Conservation (phyloP, 2,113 vertebrate species). For the Tauraco erythrolophus region DNA sequence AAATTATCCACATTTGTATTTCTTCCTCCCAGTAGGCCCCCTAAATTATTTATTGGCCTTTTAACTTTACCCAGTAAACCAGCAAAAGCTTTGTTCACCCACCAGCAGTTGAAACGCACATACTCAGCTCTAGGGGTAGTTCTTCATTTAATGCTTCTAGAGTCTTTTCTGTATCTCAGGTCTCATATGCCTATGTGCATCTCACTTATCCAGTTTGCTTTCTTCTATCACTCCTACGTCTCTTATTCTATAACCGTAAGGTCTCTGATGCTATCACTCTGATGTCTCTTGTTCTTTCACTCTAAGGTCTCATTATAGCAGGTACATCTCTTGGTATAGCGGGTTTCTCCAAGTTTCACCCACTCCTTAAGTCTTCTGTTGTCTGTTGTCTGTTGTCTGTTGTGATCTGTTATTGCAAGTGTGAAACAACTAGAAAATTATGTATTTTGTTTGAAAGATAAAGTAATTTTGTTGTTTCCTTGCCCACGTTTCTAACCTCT, state of each 20-base stretch:
- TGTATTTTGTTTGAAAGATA: background rate
- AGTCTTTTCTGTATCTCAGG: background rate
- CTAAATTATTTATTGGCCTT: background rate
- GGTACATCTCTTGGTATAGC: background rate
- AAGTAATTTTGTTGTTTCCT: background rate
- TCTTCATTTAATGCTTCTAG: background rate
- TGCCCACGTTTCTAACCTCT: background rate
- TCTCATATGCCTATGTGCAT: background rate
- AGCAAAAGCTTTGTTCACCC: background rate
- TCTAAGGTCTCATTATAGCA: background rate
- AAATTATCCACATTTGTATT: background rate
- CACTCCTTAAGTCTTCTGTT: conserved; percentile 14
- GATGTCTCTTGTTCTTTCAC: conserved; percentile 20
- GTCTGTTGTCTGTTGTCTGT: background rate
- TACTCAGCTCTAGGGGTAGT: background rate
- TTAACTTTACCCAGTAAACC: background rate
- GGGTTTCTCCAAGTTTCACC: conserved; percentile 34
- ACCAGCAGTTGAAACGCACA: background rate
- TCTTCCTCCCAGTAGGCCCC: background rate
- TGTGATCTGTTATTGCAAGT: background rate
- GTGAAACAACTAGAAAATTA: background rate
- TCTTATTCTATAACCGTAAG: background rate
- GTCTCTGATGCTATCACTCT: background rate
- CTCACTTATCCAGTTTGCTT: background rate
- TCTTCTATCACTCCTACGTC: background rate